Percentiles rank a stretch among this genome's conserved stretches.
Conservation (phyloP, 2,888 invertebrate genomes). For the Malacosoma neustria region DNA sequence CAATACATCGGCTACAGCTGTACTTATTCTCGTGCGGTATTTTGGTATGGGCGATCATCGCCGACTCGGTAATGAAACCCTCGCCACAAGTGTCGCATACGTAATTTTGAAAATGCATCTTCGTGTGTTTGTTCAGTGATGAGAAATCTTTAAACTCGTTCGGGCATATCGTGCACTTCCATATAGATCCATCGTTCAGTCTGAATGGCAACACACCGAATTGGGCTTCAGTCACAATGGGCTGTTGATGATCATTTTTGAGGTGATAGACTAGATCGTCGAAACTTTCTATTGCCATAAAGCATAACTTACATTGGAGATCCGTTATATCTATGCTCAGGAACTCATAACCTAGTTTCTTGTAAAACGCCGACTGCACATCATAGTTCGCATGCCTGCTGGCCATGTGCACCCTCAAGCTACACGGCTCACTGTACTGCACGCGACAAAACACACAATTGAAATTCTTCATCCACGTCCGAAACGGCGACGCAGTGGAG, state of each 20-base stretch:
- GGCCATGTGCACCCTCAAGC: constrained; percentile 44
- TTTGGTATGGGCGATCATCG: constrained; percentile 60
- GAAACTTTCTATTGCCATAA: constrained; percentile 42
- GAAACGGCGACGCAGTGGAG: constrained; percentile 57
- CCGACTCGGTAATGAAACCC: constrained; percentile 62
- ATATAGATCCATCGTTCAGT: constrained; percentile 50
- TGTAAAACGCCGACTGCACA: constrained; percentile 58
- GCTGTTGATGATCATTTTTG: constrained; percentile 54
- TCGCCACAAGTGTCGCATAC: constrained; percentile 66
- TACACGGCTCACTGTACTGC: constrained; percentile 51
- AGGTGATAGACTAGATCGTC: constrained; percentile 50
- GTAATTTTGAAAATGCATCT: constrained; percentile 61
- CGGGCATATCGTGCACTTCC: constrained; percentile 62
- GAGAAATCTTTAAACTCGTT: constrained; percentile 60
- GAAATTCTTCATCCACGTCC: constrained; percentile 63
- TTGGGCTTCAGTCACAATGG: constrained; percentile 50
- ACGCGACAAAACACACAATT: constrained; percentile 62
- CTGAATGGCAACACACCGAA: constrained; percentile 56
- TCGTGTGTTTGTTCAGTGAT: constrained; percentile 56
- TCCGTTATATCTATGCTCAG: constrained; percentile 60
- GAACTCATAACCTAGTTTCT: constrained; percentile 60
- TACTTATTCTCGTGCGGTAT: constrained; percentile 64
- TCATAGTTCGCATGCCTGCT: constrained; percentile 52
- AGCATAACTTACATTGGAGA: constrained; percentile 59
- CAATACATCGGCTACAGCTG: constrained; percentile 55